Evolutionary conservation across 2,113 vertebrate species (phyloP).

Genomic region (Campylomormyrus tamandua): DNA sequence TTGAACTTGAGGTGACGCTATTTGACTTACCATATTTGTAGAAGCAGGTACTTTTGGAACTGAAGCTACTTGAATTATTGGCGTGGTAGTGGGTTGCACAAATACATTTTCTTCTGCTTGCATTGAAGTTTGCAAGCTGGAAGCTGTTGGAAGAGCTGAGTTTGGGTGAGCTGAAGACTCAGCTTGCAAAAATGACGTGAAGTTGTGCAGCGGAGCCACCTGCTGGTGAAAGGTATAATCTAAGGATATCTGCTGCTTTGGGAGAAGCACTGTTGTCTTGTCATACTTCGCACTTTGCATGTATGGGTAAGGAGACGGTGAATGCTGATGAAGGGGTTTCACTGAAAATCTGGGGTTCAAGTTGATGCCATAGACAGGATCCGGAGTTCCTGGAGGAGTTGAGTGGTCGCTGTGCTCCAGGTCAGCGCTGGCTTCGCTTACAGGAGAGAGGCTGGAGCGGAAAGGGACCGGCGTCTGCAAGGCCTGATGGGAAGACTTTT

Average conservation of each 20-base stretch:
- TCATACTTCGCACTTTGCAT: slow-evolving; percentile 42
- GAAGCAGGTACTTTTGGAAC: background rate
- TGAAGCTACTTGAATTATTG: background rate
- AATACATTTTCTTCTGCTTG: background rate
- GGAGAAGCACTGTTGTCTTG: slow-evolving; percentile 35
- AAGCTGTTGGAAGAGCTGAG: slow-evolving; percentile 18
- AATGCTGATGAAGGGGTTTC: slow-evolving; percentile 35
- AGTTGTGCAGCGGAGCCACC: slow-evolving; percentile 53
- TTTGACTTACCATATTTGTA: background rate
- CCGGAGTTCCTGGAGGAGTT: slow-evolving; percentile 42
- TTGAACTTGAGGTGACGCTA: slow-evolving; percentile 12
- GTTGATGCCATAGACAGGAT: slow-evolving; percentile 17
- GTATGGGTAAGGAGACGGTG: slow-evolving; percentile 53
- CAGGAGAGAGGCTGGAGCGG: slow-evolving; percentile 76
- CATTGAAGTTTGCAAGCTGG: background rate
- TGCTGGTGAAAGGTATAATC: slow-evolving; percentile 41
- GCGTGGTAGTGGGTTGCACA: background rate
- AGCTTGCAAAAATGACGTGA: slow-evolving; percentile 53
- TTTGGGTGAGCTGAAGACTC: slow-evolving; percentile 41
- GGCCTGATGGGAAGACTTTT: slow-evolving; percentile 44
- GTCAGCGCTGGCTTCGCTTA: slow-evolving; percentile 79
- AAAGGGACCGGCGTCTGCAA: slow-evolving; percentile 59
- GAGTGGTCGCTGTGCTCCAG: slow-evolving; percentile 59
- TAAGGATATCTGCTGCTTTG: slow-evolving; percentile 27
- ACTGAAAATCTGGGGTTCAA: slow-evolving; percentile 39